phyloP scores from a whole-genome alignment of 2,797 vertebrate genomes.

The Gymnothorax javanicus region DNA sequence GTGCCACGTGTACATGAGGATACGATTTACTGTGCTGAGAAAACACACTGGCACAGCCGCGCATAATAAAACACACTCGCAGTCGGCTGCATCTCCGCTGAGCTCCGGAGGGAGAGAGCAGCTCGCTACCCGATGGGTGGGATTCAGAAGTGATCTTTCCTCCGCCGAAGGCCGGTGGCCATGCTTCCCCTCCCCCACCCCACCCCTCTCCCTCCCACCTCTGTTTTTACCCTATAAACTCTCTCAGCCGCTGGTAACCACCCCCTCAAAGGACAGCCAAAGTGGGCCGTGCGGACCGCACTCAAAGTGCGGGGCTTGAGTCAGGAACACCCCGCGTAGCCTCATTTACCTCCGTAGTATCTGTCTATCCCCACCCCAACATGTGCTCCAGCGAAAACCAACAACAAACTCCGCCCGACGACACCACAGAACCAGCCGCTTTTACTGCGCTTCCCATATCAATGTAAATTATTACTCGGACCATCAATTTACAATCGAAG shows the following conservation, averaged over 20 bases:
- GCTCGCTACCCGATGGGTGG: constrained; percentile 62
- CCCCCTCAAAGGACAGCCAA: constrained; percentile 73
- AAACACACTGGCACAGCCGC: neutral
- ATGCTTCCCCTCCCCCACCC: constrained; percentile 69
- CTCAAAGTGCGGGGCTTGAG: constrained; percentile 63
- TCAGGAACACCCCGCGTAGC: constrained; percentile 76
- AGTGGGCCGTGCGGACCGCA: constrained; percentile 71
- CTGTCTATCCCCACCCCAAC: constrained; percentile 71
- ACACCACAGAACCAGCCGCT: neutral
- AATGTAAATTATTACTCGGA: neutral
- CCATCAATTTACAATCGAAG: neutral
- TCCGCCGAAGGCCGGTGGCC: constrained; percentile 64
- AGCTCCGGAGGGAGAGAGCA: constrained; percentile 29
- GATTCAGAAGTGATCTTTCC: constrained; percentile 49
- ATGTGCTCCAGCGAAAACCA: constrained; percentile 72
- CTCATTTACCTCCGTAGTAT: constrained; percentile 65
- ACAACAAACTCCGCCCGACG: constrained; percentile 53
- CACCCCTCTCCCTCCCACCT: constrained; percentile 73
- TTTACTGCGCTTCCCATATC: neutral
- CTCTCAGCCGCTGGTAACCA: constrained; percentile 65
- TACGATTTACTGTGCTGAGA: neutral
- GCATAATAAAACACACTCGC: neutral
- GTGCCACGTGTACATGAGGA: neutral
- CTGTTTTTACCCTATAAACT: constrained; percentile 73
- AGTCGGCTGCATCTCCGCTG: neutral